phyloP scores from a whole-genome alignment of 2,888 invertebrate genomes.

The Galeopsomyia nigrocyanea region DNA sequence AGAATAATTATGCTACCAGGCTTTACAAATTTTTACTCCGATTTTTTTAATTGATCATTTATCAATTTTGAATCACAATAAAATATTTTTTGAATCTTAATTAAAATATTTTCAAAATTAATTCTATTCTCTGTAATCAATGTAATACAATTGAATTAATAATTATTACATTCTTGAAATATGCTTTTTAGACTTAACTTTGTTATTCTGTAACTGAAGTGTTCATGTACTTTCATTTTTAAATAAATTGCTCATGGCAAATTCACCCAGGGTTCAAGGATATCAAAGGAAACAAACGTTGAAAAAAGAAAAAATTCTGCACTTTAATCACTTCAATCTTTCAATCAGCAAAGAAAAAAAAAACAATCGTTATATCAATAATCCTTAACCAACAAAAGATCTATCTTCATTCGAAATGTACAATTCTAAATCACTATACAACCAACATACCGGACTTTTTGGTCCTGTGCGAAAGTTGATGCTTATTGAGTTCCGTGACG shows the following conservation, averaged over 20 bases:
- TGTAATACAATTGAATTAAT: slow-evolving; percentile 2
- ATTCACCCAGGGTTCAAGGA: no score
- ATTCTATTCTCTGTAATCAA: not conserved
- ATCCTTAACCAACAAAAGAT: no score
- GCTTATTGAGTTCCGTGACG: slow-evolving; percentile 56
- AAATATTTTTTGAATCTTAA: not conserved
- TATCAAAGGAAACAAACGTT: no score
- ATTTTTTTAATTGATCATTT: not conserved
- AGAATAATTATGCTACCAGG: no score
- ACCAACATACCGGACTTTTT: slow-evolving; percentile 60
- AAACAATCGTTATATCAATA: no score
- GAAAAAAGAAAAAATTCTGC: no score
- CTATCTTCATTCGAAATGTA: no score
- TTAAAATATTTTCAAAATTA: slow-evolving; percentile 5
- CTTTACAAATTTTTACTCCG: not conserved
- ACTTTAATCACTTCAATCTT: no score
- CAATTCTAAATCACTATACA: not conserved
- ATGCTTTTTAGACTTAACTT: not conserved
- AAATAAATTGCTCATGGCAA: no score
- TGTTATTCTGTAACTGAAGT: no score
- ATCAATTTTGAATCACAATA: not conserved
- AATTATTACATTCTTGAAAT: not conserved
- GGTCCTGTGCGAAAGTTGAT: slow-evolving; percentile 62
- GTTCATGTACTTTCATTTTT: no score
- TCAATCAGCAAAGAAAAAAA: no score